Percentiles rank a stretch among this genome's conserved stretches.
Evolutionary conservation across 2,113 vertebrate genomes (phyloP).

Genomic region (Caranx ignobilis): DNA sequence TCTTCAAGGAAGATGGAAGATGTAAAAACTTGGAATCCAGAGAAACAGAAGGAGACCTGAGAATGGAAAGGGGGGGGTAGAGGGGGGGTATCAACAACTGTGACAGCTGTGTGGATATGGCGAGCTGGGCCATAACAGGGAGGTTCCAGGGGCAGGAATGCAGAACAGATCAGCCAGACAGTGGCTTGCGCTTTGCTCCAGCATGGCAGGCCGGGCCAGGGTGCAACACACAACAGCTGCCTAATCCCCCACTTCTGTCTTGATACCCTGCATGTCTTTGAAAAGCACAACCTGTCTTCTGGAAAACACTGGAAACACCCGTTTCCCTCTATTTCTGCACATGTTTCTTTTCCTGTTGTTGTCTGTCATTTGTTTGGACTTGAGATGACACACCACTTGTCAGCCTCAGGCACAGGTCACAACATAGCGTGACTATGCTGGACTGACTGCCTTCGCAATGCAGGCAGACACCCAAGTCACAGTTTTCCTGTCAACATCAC

Average conservation of each 20-base stretch:
- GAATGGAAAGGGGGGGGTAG: constrained; percentile 37
- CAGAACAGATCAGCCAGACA: constrained; percentile 76
- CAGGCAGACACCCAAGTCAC: constrained; percentile 13
- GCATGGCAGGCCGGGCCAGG: constrained; percentile 45
- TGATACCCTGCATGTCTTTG: constrained; percentile 4
- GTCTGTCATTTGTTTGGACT: constrained; percentile 37
- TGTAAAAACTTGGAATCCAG: constrained; percentile 19
- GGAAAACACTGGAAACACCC: constrained; percentile 18
- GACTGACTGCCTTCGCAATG: constrained; percentile 28
- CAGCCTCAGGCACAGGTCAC: constrained; percentile 45
- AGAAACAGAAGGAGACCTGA: constrained; percentile 51
- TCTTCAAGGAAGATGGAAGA: constrained; percentile 42
- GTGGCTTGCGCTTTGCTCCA: constrained; percentile 51
- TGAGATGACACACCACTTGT: constrained; percentile 53
- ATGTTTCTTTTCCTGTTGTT: constrained; percentile 9
- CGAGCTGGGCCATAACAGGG: constrained; percentile 68
- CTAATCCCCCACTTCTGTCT: constrained; percentile 62
- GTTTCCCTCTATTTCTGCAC: constrained; percentile 12
- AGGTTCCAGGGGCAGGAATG: constrained; percentile 77
- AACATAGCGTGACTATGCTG: constrained; percentile 27
- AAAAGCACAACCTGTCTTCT: constrained; percentile 48
- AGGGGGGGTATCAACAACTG: constrained; percentile 71
- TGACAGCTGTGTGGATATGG: constrained; percentile 79
- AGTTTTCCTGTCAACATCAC: constrained; percentile 13
- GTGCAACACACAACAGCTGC: constrained; percentile 75